Conservation (phyloP, 2,797 vertebrate species). For the Artibeus lituratus region DNA sequence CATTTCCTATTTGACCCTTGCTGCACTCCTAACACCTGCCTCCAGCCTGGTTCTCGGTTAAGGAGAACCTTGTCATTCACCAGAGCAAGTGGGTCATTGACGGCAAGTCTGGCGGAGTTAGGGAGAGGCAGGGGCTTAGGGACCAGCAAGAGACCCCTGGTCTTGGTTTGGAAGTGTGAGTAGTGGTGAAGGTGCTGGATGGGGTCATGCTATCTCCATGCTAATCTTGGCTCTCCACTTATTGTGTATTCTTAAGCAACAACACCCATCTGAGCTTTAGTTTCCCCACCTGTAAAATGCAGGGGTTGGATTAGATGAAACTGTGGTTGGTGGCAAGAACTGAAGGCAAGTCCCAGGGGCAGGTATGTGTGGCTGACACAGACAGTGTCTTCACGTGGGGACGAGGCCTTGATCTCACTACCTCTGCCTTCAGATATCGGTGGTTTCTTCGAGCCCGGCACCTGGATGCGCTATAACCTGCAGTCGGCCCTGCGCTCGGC, state of each 20-base stretch:
- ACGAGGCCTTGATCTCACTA: neutral
- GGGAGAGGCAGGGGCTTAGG: neutral
- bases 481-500: slow-evolving; percentile 90
- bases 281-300: neutral
- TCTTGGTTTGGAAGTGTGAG: neutral
- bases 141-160: neutral
- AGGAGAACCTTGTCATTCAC: neutral
- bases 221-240: neutral
- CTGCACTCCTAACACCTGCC: neutral
- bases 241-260: neutral
- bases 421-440: slow-evolving; percentile 88
- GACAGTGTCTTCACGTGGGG: neutral
- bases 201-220: neutral
- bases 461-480: slow-evolving; percentile 94
- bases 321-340: neutral
- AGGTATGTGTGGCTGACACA: neutral
- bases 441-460: slow-evolving; percentile 92
- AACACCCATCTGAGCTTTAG: neutral
- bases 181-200: neutral
- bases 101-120: neutral
- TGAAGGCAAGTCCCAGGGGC: neutral
- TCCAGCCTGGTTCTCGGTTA: neutral
- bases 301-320: neutral
- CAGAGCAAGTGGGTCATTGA: neutral
- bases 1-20: neutral